Evolutionary conservation across 2,888 invertebrate species (phyloP).

Genomic region (Spatulosminthurus flaviceps): DNA sequence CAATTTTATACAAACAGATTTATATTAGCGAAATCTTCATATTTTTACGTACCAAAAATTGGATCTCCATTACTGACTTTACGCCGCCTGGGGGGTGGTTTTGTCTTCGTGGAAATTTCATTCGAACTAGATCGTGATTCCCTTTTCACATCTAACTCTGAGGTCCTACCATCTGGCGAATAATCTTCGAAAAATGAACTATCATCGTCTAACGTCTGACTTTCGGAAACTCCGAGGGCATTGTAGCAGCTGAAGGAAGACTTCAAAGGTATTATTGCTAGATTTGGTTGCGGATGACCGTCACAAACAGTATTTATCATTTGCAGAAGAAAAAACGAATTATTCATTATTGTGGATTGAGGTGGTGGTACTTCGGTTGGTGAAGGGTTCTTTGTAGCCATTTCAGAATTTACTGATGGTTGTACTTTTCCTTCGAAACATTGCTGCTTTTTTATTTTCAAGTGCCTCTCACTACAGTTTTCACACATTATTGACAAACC

Average conservation of each 20-base stretch:
- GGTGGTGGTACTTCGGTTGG: constrained; percentile 33
- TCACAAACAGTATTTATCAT: constrained; percentile 60
- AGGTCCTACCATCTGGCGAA: constrained; percentile 35
- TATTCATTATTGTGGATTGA: constrained; percentile 85
- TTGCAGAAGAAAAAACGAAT: constrained; percentile 86
- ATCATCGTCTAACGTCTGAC: constrained; percentile 56
- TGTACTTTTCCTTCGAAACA: constrained; percentile 55
- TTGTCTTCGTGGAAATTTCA: not conserved
- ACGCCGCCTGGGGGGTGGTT: constrained; percentile 44
- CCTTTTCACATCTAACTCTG: not conserved
- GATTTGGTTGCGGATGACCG: constrained; percentile 44
- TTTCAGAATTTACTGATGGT: constrained; percentile 49
- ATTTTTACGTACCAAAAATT: constrained; percentile 48
- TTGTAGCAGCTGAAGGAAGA: constrained; percentile 57
- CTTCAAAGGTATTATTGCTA: constrained; percentile 50
- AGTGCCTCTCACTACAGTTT: constrained; percentile 82
- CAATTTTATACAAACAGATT: not conserved
- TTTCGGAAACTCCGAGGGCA: constrained; percentile 57
- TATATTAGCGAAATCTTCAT: no score
- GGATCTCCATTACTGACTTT: constrained; percentile 62
- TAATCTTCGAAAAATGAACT: constrained; percentile 32
- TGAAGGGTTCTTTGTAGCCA: constrained; percentile 64
- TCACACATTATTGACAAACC: constrained; percentile 79
- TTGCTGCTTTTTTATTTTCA: constrained; percentile 66
- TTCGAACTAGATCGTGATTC: not conserved